Conservation (phyloP, 2,888 invertebrate genomes). For the Uropetala carovei region DNA sequence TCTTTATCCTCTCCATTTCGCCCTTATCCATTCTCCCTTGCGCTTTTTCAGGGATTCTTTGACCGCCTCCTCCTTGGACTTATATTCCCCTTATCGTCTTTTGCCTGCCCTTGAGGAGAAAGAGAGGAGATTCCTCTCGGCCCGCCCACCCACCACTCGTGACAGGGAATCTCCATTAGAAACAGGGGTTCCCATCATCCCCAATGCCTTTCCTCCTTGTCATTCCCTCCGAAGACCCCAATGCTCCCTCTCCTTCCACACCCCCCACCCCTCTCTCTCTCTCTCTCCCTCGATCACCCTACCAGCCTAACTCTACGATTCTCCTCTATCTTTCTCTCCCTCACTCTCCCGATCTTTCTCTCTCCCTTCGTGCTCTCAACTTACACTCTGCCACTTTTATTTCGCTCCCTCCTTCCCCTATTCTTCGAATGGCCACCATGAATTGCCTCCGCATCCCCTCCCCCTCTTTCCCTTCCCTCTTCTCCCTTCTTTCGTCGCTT, state of each 20-base stretch:
- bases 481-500: background rate
- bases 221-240: background rate
- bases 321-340: background rate
- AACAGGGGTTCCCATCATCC: background rate
- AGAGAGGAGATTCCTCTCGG: background rate
- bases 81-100: constrained; percentile 34
- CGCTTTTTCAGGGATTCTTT: background rate
- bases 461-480: background rate
- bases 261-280: background rate
- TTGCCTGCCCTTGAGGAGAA: background rate
- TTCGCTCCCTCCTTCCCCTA: background rate
- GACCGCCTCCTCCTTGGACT: constrained; percentile 10
- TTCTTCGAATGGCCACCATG: background rate
- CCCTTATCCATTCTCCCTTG: background rate
- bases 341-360: background rate
- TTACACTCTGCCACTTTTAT: background rate
- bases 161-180: constrained; percentile 47
- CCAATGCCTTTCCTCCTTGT: background rate
- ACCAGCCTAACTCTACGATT: background rate
- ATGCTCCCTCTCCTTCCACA: background rate
- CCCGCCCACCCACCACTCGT: background rate
- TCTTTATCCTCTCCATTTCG: background rate
- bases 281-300: background rate
- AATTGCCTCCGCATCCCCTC: background rate
- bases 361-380: background rate